phyloP scores from a whole-genome alignment of 2,113 vertebrate genomes.

The Gallinago jamesoni region DNA sequence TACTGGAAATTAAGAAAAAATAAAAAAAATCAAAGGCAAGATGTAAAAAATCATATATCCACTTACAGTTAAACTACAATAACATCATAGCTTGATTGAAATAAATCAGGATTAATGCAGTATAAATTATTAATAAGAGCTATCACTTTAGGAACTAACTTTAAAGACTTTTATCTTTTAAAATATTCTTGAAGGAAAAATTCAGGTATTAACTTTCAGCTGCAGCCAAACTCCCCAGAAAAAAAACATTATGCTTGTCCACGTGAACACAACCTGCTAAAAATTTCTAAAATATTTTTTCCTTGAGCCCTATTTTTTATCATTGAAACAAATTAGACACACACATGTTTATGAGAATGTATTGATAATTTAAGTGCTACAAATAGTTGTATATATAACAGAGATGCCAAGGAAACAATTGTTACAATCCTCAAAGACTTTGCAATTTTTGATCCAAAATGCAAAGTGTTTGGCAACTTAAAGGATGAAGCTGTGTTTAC shows the following conservation, averaged over 20 bases:
- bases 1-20: background rate
- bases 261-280: background rate
- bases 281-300: background rate
- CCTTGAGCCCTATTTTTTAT: background rate
- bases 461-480: slow-evolving; percentile 52
- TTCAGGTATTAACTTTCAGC: background rate
- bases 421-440: background rate
- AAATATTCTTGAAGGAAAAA: background rate
- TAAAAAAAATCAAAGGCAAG: background rate
- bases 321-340: background rate
- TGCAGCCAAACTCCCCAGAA: background rate
- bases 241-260: background rate
- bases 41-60: background rate
- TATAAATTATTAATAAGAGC: background rate
- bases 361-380: background rate
- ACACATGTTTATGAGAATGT: background rate
- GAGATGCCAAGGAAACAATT: background rate
- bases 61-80: background rate
- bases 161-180: background rate
- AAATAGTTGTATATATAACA: slow-evolving; percentile 10
- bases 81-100: background rate
- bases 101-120: background rate
- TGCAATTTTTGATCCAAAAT: slow-evolving; percentile 20
- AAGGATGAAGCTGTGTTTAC: slow-evolving; percentile 53
- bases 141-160: background rate